phyloP scores from a whole-genome alignment of 2,888 invertebrate genomes.

The Fissipunctia ypsillon region DNA sequence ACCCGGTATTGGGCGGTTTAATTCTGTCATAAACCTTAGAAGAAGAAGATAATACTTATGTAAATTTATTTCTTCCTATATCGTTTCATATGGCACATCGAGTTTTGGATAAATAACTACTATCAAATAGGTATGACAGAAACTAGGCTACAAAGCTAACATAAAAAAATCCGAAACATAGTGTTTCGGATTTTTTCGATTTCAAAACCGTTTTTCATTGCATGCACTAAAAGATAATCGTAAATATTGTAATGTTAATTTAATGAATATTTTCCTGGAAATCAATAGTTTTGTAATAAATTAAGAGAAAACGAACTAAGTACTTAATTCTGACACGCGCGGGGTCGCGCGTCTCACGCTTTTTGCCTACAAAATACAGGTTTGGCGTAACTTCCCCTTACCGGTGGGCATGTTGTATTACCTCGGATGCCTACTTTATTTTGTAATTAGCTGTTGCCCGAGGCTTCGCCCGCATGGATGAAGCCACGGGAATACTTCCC shows the following conservation, averaged over 20 bases:
- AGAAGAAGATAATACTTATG: not conserved
- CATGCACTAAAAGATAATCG: not conserved
- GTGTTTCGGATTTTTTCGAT: too few species aligned
- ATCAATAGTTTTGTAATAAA: not conserved
- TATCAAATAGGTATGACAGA: not conserved
- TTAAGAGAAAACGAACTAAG: constrained; percentile 2
- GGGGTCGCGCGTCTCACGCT: too few species aligned
- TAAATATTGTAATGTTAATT: not conserved
- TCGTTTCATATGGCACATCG: too few species aligned
- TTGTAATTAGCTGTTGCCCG: too few species aligned
- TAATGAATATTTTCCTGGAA: not conserved
- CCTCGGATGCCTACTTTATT: not conserved
- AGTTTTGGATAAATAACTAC: not conserved
- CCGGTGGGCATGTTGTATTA: not conserved
- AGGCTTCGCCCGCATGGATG: too few species aligned
- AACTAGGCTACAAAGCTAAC: not conserved
- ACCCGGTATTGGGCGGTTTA: not conserved
- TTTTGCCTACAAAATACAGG: not conserved
- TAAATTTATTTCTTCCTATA: not conserved
- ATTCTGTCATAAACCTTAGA: too few species aligned
- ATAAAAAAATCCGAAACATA: not conserved
- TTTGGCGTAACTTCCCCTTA: not conserved
- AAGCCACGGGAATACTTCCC: too few species aligned
- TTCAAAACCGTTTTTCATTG: not conserved
- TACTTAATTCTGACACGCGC: not conserved